Base-by-base conservation (phyloP, 1,140 invertebrate species). In the Acyrthosiphon pisum region DNA sequence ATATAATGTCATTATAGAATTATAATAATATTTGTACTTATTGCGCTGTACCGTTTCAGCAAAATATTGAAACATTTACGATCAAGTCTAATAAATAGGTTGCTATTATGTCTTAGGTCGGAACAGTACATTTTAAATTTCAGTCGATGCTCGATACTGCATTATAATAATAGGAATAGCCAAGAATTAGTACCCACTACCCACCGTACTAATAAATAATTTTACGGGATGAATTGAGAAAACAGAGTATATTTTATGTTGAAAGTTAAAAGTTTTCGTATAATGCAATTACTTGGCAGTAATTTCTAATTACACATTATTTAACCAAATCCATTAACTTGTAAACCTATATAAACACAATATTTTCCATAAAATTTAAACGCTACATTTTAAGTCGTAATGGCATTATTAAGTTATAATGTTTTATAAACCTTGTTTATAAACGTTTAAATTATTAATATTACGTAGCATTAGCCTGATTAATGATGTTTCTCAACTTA, bases 231-330 rank as follows among this genome's bases (percentile, higher is more conserved):
- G 30, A 9, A 11, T 68, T 68, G 26, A 14, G 30, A 68, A 68
- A 68, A n/a, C 60, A 11, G 9, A 68, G 30, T 68, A n/a, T 30
- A 68, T n/a, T n/a, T 68, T 68, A 68, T 11, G 60, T 68, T 68
- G 11, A 68, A 68, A 68, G 30, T 68, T 68, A 68, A 68, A 68
- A 68, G 60, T 68, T 68, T 68, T 68, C 30, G 30, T n/a, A 30
- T 68, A 68, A 68, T n/a, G 11, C n/a, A 68, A 68, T 68, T 68
- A 68, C 60, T 68, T 30, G 60, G 11, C 30, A 68, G 60, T 68
- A 68, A 68, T 68, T 68, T 68, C 60, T n/a, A 68, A 68, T 68
- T 68, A 68, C 60, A n/a, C 60, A 68, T 68, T 68, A 68, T 68
- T 68, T 68, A 68, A 68, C 60, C 60, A n/a, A 68, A 68, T 68